Evolutionary conservation across 2,888 invertebrate genomes (phyloP), one percentile per base, ranked within the genome.

Genomic region (Lottia scabra): DNA sequence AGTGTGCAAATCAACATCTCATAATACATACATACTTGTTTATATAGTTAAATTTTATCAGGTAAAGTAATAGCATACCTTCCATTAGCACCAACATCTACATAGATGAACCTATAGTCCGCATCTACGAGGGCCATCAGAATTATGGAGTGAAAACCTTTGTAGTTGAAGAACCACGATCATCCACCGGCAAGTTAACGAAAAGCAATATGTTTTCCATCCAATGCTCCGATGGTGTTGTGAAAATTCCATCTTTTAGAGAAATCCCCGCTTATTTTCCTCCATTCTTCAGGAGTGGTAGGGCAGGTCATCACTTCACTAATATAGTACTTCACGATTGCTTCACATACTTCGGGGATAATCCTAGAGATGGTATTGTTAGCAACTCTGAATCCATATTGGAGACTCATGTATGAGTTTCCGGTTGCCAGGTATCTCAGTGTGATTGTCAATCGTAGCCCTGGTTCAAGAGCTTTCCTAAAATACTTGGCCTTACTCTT

Each of bases 71-170:
- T 30, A 30, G 19, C 56, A n/a, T 19, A 56, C 56, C 56, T 19
- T n/a, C 56, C 56, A 56, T 56, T 6, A 46, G 73, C 74, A 68
- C 78, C 78, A 15, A 76, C 64, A 66, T 76, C 76, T 45, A 66
- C 67, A 74, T 79, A 78, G 56, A 80, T 63, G 65, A 80, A 79
- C 44, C 74, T 77, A 64, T 79, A 78, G 30, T 79, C 74, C 10
- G 75, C 75, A 56, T 77, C 78, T 46, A 77, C 79, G 1, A 78
- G 67, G 16, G 67, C 74, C 68, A 74, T 38, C 38, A 38, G 38
- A 38, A 38, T 38, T 8, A 38, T 8, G 10, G 4, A 38, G 38
- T 38, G 73, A 69, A 74, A 76, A 16, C 73, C 69, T 64, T 75
- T 73, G 65, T 77, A 75, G 75, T 77, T 77, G 44, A 30, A 73